These are phyloP conservation scores for Takifugu rubripes DNA, from an alignment of 2,797 vertebrate genomes.

Conservation along the genomic window DNA sequence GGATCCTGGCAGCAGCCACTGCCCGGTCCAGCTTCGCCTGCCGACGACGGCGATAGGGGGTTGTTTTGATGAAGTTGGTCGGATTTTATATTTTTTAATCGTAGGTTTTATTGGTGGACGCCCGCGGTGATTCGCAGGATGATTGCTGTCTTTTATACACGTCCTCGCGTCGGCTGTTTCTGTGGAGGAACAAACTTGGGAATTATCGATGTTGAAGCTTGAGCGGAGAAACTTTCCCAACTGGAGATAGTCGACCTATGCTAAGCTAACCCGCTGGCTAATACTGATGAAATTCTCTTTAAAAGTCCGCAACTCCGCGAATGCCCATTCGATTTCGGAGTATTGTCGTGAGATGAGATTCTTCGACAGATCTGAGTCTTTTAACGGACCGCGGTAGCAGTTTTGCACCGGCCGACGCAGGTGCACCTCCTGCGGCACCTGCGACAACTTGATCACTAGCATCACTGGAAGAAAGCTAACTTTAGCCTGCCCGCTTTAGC, in stretches of 20 bases:
- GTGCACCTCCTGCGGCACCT: slow-evolving; percentile 72
- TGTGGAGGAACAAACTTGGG: slow-evolving; percentile 24
- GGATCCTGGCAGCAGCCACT: slow-evolving; percentile 11
- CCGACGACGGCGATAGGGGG: slow-evolving; percentile 40
- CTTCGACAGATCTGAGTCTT: slow-evolving; percentile 2
- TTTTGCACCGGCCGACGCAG: slow-evolving; percentile 48
- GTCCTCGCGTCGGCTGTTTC: neutral
- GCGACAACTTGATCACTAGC: slow-evolving; percentile 52
- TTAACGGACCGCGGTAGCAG: neutral
- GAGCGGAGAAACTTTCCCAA: slow-evolving; percentile 52
- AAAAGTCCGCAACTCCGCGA: slow-evolving; percentile 19
- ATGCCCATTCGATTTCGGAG: neutral
- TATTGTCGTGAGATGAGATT: neutral
- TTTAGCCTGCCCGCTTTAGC: slow-evolving; percentile 40
- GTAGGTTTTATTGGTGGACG: neutral
- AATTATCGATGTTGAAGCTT: slow-evolving; percentile 34
- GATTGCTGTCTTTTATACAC: neutral
- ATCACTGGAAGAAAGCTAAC: slow-evolving; percentile 45
- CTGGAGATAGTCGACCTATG: slow-evolving; percentile 44
- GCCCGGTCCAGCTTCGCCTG: slow-evolving; percentile 35
- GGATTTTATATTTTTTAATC: slow-evolving; percentile 2
- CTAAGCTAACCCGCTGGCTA: slow-evolving; percentile 65
- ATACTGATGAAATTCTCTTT: slow-evolving; percentile 25
- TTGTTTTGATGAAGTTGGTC: slow-evolving; percentile 62
- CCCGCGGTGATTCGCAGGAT: slow-evolving; percentile 12